These are phyloP conservation scores for Brienomyrus brachyistius DNA, from an alignment of 2,113 vertebrate genomes.

Conservation along the genomic window DNA sequence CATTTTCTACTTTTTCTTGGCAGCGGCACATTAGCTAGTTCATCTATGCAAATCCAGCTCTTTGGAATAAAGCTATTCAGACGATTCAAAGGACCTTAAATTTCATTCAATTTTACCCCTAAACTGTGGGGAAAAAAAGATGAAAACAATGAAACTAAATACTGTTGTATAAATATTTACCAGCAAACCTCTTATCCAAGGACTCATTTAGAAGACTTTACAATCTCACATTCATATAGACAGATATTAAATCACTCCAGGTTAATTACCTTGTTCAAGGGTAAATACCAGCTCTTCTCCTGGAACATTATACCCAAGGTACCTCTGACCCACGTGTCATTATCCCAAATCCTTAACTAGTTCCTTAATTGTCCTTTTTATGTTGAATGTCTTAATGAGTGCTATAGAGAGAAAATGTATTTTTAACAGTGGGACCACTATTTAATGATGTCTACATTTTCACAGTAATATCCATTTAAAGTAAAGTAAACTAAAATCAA, in stretches of 20 bases:
- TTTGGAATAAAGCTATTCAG: not conserved
- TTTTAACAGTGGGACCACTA: not conserved
- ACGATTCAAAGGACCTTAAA: not conserved
- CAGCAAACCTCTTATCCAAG: not conserved
- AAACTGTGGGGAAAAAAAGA: not conserved
- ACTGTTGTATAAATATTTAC: not conserved
- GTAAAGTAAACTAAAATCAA: not conserved
- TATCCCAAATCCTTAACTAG: not conserved
- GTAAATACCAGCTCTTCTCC: not conserved
- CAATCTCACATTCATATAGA: not conserved
- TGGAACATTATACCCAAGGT: not conserved
- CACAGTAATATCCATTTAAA: not conserved
- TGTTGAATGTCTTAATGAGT: not conserved
- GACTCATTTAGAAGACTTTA: not conserved
- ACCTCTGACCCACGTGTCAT: not conserved
- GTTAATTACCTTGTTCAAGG: not conserved
- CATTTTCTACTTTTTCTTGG: not conserved
- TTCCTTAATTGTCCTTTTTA: not conserved
- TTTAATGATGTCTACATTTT: not conserved
- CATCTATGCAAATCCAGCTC: slow-evolving; percentile 1
- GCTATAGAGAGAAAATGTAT: not conserved
- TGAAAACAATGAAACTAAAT: not conserved
- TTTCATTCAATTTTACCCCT: not conserved
- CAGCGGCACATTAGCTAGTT: not conserved
- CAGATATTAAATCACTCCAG: not conserved